Conservation (phyloP, 2,888 invertebrate species). For the Aleiodes leptofemur region DNA sequence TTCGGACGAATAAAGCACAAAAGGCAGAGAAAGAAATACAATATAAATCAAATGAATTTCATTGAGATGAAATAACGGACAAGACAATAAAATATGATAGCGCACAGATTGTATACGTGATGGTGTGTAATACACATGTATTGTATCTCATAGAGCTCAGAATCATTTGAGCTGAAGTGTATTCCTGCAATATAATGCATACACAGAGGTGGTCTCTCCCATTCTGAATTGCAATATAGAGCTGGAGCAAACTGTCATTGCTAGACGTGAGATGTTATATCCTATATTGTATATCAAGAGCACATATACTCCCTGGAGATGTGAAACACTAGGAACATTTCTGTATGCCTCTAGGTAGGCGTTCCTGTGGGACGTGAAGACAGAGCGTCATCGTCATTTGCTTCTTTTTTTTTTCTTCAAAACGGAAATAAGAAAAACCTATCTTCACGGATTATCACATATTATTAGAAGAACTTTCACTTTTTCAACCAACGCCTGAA, state of each 20-base stretch:
- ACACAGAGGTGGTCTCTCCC: constrained; percentile 32
- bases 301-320: constrained; percentile 5
- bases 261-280: constrained; percentile 15
- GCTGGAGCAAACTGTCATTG: constrained; percentile 13
- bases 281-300: background rate
- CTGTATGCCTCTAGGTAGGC: constrained; percentile 37
- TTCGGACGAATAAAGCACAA: constrained; percentile 50
- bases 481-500: background rate
- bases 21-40: constrained; percentile 51
- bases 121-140: background rate
- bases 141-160: background rate
- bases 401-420: background rate
- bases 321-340: constrained; percentile 15
- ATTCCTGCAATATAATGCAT: constrained; percentile 21
- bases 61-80: constrained; percentile 28
- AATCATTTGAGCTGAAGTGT: constrained; percentile 3
- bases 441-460: constrained; percentile 18
- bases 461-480: constrained; percentile 19
- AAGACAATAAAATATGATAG: constrained; percentile 17
- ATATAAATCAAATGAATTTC: constrained; percentile 26
- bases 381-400: constrained; percentile 24
- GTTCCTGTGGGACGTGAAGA: constrained; percentile 45
- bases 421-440: background rate
- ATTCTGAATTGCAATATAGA: constrained; percentile 8
- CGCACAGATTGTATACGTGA: constrained; percentile 9